Base-by-base conservation (phyloP, 1,140 invertebrate species). In the Diachasma alloeum region DNA sequence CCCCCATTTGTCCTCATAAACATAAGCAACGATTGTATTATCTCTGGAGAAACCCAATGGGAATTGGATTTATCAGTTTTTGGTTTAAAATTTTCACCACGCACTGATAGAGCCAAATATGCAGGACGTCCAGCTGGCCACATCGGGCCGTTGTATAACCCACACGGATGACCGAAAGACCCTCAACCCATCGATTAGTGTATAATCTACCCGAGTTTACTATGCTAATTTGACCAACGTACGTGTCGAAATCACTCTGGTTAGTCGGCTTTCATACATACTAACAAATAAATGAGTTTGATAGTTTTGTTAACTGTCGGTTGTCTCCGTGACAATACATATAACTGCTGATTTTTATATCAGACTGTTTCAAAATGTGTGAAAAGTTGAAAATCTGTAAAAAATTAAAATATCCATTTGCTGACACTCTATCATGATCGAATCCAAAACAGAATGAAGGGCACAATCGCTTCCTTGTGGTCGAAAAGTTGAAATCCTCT, bases 221-320 rank as follows among this genome's bases (percentile, higher is more conserved):
- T 84, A 84, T 84, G 81, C 79, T 84, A 85, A 84, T 85, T 83
- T 71, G 75, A 77, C 71, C 39, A 66, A 67, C 74, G 74, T 75
- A 75, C 67, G 24, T 42, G 66, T 75, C 74, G 74, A 66, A 24
- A 75, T 44, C 67, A 70, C 68, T 68, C 37, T 53, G 74, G n/a
- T 13, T 37, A 37, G 22, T 42, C 66, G 4, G 36, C 36, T 69
- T 56, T 46, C 37, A 66, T 75, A 48, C 74, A 48, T 48, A 4
- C 46, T n/a, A 4, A 15, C 46, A 48, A 48, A n/a, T n/a, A 48
- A 48, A 37, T 9, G 4, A 48, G 66, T 75, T 75, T 75, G 74
- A 69, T 75, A 75, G 42, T 70, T 75, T 70, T 63, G 42, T 68
- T 66, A 75, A 75, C 63, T 75, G 74, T 46, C 69, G 46, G 0